Evolutionary conservation across 1,140 invertebrate genomes (phyloP).

Genomic region (Macrobrachium rosenbergii): DNA sequence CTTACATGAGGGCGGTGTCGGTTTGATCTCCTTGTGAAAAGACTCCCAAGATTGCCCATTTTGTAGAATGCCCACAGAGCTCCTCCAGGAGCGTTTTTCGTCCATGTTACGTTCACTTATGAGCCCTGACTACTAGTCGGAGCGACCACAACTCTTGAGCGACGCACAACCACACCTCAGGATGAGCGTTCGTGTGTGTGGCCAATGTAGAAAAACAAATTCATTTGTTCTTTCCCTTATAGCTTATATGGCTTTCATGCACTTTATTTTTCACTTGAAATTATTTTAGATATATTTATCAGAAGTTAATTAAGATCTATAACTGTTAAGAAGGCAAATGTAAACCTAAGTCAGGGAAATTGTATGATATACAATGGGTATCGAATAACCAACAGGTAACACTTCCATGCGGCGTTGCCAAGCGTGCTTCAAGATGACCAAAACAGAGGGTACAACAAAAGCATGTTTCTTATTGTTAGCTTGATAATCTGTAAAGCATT

Average conservation of each 20-base stretch:
- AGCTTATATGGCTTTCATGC: too few relatives aligned
- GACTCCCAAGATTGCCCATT: slow-evolving; percentile 64
- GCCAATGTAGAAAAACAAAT: too few relatives aligned
- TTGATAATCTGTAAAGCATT: too few relatives aligned
- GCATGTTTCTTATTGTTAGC: too few relatives aligned
- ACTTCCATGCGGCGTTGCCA: too few relatives aligned
- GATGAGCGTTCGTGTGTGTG: too few relatives aligned
- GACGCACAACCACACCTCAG: slow-evolving; percentile 46
- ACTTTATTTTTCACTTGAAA: neutral
- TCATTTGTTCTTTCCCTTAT: too few relatives aligned
- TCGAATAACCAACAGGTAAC: neutral
- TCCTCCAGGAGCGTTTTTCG: slow-evolving; percentile 64
- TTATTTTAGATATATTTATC: neutral
- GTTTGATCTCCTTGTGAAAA: slow-evolving; percentile 53
- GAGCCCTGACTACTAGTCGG: neutral
- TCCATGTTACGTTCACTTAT: slow-evolving; percentile 41
- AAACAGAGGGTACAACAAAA: too few relatives aligned
- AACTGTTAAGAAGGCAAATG: too few relatives aligned
- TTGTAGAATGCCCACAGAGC: slow-evolving; percentile 63
- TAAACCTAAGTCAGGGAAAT: too few relatives aligned
- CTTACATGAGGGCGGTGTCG: slow-evolving; percentile 67
- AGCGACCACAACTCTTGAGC: neutral
- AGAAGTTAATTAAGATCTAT: too few relatives aligned
- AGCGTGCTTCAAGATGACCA: too few relatives aligned
- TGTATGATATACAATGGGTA: neutral